Conservation (phyloP, 1,140 invertebrate genomes). For the Hylaeus anthracinus region DNA sequence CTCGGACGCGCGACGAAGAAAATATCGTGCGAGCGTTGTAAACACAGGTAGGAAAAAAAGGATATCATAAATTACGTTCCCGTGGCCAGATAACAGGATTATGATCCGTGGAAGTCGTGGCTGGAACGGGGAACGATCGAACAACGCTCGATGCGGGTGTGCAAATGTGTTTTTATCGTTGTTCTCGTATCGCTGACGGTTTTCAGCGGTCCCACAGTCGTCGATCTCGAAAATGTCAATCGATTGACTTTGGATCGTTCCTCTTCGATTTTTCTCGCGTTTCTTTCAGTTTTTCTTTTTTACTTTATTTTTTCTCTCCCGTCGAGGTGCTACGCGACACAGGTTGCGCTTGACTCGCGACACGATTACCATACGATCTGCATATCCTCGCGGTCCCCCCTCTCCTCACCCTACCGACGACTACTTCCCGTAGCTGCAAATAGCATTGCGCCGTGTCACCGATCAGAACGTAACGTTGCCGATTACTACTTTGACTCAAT, state of each 20-base stretch:
- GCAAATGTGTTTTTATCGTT: background rate
- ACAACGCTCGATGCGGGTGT: conserved; percentile 1
- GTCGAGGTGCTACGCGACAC: conserved; percentile 66
- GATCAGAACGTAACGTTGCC: conserved; percentile 34
- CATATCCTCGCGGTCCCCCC: conserved; percentile 66
- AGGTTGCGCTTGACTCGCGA: conserved; percentile 72
- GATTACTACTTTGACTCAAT: background rate
- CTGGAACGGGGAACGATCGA: background rate
- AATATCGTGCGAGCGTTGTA: background rate
- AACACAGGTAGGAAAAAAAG: background rate
- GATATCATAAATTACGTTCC: conserved; percentile 2
- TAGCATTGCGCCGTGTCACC: conserved; percentile 50
- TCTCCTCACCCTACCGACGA: conserved; percentile 35
- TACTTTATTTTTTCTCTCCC: background rate
- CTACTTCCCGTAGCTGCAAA: conserved; percentile 69
- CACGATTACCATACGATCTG: conserved; percentile 77
- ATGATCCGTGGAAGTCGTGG: background rate
- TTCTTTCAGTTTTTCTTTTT: background rate
- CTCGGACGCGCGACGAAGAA: background rate
- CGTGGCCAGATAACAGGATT: conserved; percentile 29
- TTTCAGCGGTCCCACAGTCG: background rate
- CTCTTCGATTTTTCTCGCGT: background rate
- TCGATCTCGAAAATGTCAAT: conserved; percentile 43
- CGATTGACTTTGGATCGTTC: conserved; percentile 21
- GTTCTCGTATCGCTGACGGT: background rate